Percentiles rank a stretch among this genome's conserved stretches.
phyloP scores from a whole-genome alignment of 2,888 invertebrate genomes.

The Cyrtodaria siliqua region DNA sequence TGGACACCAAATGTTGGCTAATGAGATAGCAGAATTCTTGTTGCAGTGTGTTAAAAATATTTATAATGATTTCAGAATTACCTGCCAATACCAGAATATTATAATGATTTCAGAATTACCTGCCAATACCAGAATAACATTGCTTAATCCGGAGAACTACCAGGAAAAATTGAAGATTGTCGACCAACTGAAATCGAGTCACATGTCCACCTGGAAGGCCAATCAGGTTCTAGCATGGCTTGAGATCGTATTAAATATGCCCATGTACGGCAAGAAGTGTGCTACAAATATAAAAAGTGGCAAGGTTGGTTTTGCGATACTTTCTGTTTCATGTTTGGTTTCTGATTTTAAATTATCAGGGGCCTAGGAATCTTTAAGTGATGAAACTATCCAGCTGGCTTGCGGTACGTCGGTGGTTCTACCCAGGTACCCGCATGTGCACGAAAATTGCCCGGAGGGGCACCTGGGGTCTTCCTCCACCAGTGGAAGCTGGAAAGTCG shows the following conservation, averaged over 20 bases:
- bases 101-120: slow-evolving; percentile 74
- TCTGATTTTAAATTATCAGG: too few species aligned
- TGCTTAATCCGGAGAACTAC: slow-evolving; percentile 82
- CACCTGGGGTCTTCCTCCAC: too few species aligned
- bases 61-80: slow-evolving; percentile 74
- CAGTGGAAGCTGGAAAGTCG: too few species aligned
- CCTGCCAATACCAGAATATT: slow-evolving; percentile 70
- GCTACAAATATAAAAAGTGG: slow-evolving; percentile 98
- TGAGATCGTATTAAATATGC: slow-evolving; percentile 97
- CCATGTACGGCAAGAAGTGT: slow-evolving; percentile 95
- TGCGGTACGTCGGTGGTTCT: too few species aligned
- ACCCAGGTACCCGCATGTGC: too few species aligned
- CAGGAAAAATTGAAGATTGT: slow-evolving; percentile 90
- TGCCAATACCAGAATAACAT: slow-evolving; percentile 70
- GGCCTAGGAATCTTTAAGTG: too few species aligned
- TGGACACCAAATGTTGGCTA: too few species aligned
- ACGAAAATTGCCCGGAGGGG: too few species aligned
- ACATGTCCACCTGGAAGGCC: slow-evolving; percentile 96
- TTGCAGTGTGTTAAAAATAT: too few species aligned
- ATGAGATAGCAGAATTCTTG: too few species aligned
- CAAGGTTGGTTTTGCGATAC: slow-evolving; percentile 88
- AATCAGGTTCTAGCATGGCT: slow-evolving; percentile 97
- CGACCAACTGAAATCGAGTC: slow-evolving; percentile 92
- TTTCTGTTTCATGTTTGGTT: too few species aligned
- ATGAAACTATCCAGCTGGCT: too few species aligned